Evolutionary conservation across 2,888 invertebrate species (phyloP), one percentile per base, ranked within the genome.

Genomic region (Ectemnius continuus): DNA sequence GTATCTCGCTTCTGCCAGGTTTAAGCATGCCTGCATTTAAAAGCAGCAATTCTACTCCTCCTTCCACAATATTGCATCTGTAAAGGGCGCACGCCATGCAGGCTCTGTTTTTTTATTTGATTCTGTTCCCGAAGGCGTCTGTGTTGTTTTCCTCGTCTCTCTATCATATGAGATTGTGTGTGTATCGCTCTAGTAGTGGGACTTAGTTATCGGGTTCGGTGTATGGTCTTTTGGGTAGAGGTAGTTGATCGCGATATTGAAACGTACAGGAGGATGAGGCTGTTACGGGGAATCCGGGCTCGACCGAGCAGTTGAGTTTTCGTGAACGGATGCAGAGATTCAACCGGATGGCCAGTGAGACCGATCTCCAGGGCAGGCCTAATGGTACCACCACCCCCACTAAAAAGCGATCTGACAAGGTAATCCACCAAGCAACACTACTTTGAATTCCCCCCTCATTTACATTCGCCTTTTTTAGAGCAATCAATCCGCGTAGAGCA

Each of bases 291-390:
- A 86, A 81, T 82, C 85, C 86, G 57, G 84, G 86, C 45, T 87
- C 89, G 56, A 90, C 90, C 60, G 92, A 92, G 81, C 91, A 94
- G 86, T 94, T 97, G 78, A 97, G 97, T 86, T 98, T 98, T 11
- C 97, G 96, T 89, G 98, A 98, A 91, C 94, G 97, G 75, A 97
- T 97, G 87, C 96, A 96, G 92, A 97, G 97, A 92, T 97, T 98
- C 90, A 98, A 98, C 91, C 94, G 96, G 83, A 94, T 98, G 94
- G 97, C 97, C 67, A 97, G 96, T 0, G 96, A 97, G 86, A 92
- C 92, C 68, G 93, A 93, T 86, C 88, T 92, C 61, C 87, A 86
- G 78, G 86, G 84, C 81, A 85, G 87, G 72, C 83, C 85, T 73
- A 86, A 85, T 75, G 86, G 86, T 72, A 77, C 86, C 59, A 84